Evolutionary conservation across 2,797 vertebrate species (phyloP), one percentile per base, ranked within the genome.

Genomic region (Phrynocephalus vlangalii): DNA sequence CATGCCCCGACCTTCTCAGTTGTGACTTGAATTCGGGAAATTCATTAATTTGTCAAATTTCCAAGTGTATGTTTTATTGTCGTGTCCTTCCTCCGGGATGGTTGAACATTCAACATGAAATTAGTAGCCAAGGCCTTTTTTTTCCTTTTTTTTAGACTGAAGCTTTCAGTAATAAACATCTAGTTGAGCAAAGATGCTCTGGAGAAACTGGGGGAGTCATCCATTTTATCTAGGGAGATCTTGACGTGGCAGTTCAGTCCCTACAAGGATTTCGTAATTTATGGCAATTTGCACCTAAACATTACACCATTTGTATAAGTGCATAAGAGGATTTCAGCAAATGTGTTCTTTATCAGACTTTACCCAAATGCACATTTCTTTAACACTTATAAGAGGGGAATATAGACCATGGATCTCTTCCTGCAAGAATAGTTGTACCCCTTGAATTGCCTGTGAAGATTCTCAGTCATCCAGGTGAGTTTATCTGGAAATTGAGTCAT

Each of bases 31-130:
- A 33, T 81, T 82, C 13, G 85, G 48, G 88, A n/a, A 1, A 0
- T 73, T 86, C 80, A 76, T 70, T 86, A 16, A 50, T 26, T 6
- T 88, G 67, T 89, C 28, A 86, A 10, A 86, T 85, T 84, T 67
- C 73, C 11, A 33, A 22, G 28, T 11, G 26, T 73, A 20, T 76
- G 10, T n/a, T 72, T 1, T 73, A 1, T 73, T 72, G n/a, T 72
- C 22, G 38, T 68, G 26, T 68, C 22, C 26, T n/a, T 8, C 26
- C 22, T 71, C 18, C 68, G 26, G 70, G 38, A 30, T 63, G 18
- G 48, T 72, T 66, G 73, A 66, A 16, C n/a, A 75, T 81, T 81
- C 33, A 72, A 3, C 52, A 60, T 52, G 56, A 60, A 26, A 20
- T 48, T 18, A 48, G 20, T 26, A n/a, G 24, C 50, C 6, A 20